These are phyloP conservation scores for Cinara cedri DNA, from an alignment of 2,888 invertebrate species.

Conservation along the genomic window DNA sequence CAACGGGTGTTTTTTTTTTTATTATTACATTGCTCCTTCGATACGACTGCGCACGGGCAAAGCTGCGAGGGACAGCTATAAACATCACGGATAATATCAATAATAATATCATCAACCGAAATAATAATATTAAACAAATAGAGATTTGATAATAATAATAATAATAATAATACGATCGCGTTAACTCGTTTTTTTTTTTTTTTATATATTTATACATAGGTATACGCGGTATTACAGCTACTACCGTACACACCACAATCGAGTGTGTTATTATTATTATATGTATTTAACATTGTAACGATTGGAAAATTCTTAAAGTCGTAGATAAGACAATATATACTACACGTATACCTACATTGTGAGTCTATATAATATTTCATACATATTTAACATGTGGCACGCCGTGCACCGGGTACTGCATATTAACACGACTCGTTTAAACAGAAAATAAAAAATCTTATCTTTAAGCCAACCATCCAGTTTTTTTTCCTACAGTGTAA, in stretches of 20 bases:
- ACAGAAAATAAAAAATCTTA: not conserved
- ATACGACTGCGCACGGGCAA: too few relatives aligned
- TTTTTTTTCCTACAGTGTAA: not conserved
- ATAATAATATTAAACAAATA: conserved; percentile 19
- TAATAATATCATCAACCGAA: conserved; percentile 18
- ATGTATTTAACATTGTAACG: not conserved
- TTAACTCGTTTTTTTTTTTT: too few relatives aligned
- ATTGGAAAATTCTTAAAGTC: not conserved
- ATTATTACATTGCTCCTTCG: too few relatives aligned
- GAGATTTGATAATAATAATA: not conserved
- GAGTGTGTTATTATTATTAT: too few relatives aligned
- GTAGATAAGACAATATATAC: not conserved
- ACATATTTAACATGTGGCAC: not conserved
- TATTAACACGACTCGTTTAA: conserved; percentile 9
- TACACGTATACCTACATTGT: not conserved
- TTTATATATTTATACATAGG: too few relatives aligned
- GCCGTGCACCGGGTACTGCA: not conserved
- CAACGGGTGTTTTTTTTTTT: too few relatives aligned
- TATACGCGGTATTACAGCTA: too few relatives aligned
- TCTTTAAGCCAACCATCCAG: conserved; percentile 7
- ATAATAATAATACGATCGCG: too few relatives aligned
- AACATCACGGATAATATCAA: too few relatives aligned
- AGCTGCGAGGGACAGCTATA: too few relatives aligned
- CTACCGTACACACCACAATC: not conserved
- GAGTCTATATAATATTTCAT: not conserved